These are phyloP conservation scores for Nicator chloris DNA, from an alignment of 2,113 vertebrate species.

Conservation along the genomic window DNA sequence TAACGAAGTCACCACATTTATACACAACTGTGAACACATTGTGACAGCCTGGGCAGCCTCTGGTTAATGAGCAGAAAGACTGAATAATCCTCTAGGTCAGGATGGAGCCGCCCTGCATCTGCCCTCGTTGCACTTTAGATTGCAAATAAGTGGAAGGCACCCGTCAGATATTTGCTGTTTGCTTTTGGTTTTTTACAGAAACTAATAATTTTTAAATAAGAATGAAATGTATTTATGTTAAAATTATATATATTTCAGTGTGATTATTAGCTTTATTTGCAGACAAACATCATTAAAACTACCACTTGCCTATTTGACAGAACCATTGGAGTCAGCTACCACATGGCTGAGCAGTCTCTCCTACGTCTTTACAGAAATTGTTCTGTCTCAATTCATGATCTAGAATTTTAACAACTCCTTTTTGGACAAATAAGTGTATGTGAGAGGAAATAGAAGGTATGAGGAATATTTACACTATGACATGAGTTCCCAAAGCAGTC, in stretches of 20 bases:
- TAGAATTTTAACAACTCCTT: background rate
- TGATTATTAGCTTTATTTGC: slow-evolving; percentile 28
- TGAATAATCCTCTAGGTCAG: slow-evolving; percentile 56
- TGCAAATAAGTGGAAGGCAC: background rate
- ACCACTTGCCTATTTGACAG: background rate
- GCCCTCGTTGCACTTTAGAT: background rate
- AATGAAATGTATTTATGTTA: background rate
- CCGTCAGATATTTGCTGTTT: background rate
- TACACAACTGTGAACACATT: slow-evolving; percentile 1
- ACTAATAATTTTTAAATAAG: slow-evolving; percentile 46
- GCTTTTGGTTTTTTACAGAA: background rate
- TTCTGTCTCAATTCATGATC: background rate
- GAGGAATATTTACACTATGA: background rate
- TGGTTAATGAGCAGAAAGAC: slow-evolving; percentile 55
- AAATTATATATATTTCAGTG: background rate
- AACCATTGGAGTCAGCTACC: background rate
- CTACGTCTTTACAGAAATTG: background rate
- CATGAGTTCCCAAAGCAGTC: background rate
- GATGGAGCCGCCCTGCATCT: background rate
- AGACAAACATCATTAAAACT: background rate
- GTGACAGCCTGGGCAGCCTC: slow-evolving; percentile 35
- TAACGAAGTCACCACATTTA: slow-evolving; percentile 18
- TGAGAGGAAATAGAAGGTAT: background rate
- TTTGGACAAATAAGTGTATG: background rate
- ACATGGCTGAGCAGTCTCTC: background rate